Percentiles rank a stretch among this genome's conserved stretches.
phyloP scores from a whole-genome alignment of 2,888 invertebrate genomes.

The Gastrophysa polygoni region DNA sequence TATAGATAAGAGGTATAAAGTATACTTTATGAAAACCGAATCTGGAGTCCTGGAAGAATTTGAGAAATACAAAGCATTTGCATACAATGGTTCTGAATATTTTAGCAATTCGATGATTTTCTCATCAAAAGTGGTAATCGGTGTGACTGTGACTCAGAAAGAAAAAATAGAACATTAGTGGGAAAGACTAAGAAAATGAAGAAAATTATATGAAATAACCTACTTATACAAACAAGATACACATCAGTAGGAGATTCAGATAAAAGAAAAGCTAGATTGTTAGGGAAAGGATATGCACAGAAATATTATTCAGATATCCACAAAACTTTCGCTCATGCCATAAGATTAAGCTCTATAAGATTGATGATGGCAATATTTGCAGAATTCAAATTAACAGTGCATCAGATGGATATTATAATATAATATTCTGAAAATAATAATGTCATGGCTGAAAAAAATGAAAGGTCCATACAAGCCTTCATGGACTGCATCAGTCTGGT shows the following conservation, averaged over 20 bases:
- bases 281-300: slow-evolving; percentile 3
- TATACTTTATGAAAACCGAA: slow-evolving; percentile 39
- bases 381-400: not conserved
- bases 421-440: no score
- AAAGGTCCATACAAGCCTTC: not conserved
- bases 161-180: not conserved
- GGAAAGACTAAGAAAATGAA: not conserved
- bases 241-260: slow-evolving; percentile 31
- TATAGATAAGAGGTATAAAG: slow-evolving; percentile 39
- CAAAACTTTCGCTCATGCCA: not conserved
- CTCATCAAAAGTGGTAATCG: slow-evolving; percentile 31
- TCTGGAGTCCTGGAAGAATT: slow-evolving; percentile 32
- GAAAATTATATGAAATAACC: not conserved
- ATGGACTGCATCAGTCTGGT: slow-evolving; percentile 7
- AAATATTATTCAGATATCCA: not conserved
- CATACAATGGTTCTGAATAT: slow-evolving; percentile 37
- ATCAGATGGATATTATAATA: slow-evolving; percentile 24
- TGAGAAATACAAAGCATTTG: slow-evolving; percentile 29
- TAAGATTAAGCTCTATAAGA: not conserved
- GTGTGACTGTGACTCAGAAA: slow-evolving; percentile 21
- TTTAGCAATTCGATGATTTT: slow-evolving; percentile 29
- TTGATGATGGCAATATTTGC: slow-evolving; percentile 3
- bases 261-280: slow-evolving; percentile 7
- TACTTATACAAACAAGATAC: not conserved
- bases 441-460: not conserved